These are phyloP conservation scores for Chrysina gloriosa DNA, from an alignment of 2,888 invertebrate genomes.

Conservation along the genomic window DNA sequence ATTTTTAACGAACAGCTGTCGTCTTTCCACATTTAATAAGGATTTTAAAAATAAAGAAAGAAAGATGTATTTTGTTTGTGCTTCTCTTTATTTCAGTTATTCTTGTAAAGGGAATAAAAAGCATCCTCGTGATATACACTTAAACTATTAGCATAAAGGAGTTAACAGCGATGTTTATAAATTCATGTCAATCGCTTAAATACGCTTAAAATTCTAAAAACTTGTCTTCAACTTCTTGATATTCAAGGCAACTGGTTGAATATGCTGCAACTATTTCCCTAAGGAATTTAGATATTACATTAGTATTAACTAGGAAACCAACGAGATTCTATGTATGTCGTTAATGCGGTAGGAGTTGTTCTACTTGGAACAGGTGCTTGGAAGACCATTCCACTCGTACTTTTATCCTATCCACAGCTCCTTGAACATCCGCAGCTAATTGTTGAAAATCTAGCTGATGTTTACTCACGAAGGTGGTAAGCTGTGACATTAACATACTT, in stretches of 20 bases:
- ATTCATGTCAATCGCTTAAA: no score
- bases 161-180: no score
- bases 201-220: no score
- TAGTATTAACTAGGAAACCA: no score
- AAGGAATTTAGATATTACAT: no score
- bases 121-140: no score
- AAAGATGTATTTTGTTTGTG: background rate
- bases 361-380: slow-evolving; percentile 7
- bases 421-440: slow-evolving; percentile 58
- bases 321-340: no score
- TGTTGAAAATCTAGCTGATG: slow-evolving; percentile 58
- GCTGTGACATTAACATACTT: slow-evolving; percentile 52
- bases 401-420: slow-evolving; percentile 61
- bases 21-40: slow-evolving; percentile 6
- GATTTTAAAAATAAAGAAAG: background rate
- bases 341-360: slow-evolving; percentile 10
- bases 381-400: slow-evolving; percentile 58
- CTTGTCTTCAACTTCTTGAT: no score
- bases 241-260: no score
- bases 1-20: slow-evolving; percentile 30
- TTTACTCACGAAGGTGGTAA: slow-evolving; percentile 60
- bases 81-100: background rate
- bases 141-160: no score
- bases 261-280: no score
- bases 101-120: no score